phyloP scores from a whole-genome alignment of 2,113 vertebrate genomes.

The Stigmatopora argus region DNA sequence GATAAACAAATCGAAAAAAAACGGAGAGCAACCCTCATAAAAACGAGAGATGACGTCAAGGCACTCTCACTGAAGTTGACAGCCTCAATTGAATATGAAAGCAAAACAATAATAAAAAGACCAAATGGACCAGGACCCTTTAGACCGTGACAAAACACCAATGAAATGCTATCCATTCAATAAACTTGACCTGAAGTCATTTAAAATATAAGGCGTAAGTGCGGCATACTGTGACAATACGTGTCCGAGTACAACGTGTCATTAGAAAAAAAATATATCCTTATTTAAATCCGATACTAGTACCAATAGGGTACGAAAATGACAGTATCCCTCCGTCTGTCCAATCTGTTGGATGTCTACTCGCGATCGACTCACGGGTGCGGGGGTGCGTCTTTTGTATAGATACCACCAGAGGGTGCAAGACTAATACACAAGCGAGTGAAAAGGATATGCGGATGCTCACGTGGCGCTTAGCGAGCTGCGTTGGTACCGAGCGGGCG shows the following conservation, averaged over 20 bases:
- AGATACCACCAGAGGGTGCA: too few relatives aligned
- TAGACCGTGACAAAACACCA: background rate
- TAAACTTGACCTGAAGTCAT: background rate
- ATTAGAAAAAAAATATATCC: too few relatives aligned
- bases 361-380: too few relatives aligned
- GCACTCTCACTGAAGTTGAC: background rate
- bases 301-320: too few relatives aligned
- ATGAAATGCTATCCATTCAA: background rate
- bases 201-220: background rate
- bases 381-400: too few relatives aligned
- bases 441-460: background rate
- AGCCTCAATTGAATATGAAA: background rate
- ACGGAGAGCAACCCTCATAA: background rate
- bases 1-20: constrained; percentile 10
- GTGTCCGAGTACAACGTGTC: too few relatives aligned
- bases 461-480: background rate
- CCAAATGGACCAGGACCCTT: background rate
- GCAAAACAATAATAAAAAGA: background rate
- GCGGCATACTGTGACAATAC: too few relatives aligned
- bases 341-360: too few relatives aligned
- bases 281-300: too few relatives aligned
- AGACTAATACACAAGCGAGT: too few relatives aligned
- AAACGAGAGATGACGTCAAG: constrained; percentile 4
- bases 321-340: too few relatives aligned
- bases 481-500: constrained; percentile 7